Conservation (phyloP, 2,797 vertebrate genomes). For the Amazona ochrocephala region DNA sequence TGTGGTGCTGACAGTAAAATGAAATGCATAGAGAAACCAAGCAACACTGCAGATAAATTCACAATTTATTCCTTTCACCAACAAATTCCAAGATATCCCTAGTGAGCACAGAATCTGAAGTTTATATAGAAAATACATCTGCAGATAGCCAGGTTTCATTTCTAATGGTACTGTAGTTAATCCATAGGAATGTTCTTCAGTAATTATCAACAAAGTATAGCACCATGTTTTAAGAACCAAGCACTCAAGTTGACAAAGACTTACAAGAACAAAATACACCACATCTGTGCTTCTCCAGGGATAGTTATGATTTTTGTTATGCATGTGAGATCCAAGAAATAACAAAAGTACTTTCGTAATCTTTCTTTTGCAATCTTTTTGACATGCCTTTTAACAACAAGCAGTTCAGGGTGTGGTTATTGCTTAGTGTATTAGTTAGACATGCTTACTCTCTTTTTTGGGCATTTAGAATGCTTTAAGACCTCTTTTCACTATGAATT, state of each 20-base stretch:
- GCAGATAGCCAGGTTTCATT: neutral
- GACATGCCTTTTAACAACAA: neutral
- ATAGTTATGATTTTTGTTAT: neutral
- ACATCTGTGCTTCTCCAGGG: neutral
- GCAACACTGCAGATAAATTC: neutral
- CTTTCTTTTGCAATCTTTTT: neutral
- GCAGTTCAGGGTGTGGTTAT: conserved; percentile 10
- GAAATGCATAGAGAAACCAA: neutral
- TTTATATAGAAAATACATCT: neutral
- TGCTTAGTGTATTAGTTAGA: neutral
- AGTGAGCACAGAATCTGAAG: neutral
- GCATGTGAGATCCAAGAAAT: neutral
- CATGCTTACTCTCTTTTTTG: conserved; percentile 14
- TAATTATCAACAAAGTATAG: neutral
- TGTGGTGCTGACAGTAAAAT: neutral
- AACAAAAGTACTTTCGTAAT: neutral
- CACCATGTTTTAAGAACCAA: neutral
- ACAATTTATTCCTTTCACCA: neutral
- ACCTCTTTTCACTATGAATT: conserved; percentile 24
- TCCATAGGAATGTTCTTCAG: neutral
- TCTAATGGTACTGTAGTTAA: neutral
- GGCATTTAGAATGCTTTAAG: conserved; percentile 27
- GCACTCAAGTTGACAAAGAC: neutral
- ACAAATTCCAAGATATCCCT: neutral
- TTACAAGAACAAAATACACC: neutral